These are phyloP conservation scores for Sclerodermus sp. DNA, from an alignment of 2,888 invertebrate genomes.

Conservation along the genomic window DNA sequence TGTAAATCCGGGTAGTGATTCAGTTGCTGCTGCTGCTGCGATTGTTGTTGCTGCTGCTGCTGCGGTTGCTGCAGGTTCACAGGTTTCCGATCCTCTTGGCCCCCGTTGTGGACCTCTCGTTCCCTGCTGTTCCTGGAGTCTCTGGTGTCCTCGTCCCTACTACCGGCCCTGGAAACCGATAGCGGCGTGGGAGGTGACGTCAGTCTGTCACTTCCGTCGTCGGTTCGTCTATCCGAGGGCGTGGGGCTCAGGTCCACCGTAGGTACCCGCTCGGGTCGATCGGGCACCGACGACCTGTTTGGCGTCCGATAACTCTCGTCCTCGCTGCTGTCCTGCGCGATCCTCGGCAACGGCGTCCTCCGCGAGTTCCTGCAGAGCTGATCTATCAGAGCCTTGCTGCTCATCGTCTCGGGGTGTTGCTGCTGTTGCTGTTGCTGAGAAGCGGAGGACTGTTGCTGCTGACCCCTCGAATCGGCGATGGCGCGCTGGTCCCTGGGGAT, in stretches of 20 bases:
- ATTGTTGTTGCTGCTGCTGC: conserved; percentile 27
- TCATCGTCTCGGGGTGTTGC: conserved; percentile 61
- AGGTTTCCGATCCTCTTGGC: conserved; percentile 39
- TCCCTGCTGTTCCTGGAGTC: conserved; percentile 48
- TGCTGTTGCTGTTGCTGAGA: conserved; percentile 62
- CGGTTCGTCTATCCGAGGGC: conserved; percentile 47
- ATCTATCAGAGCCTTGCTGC: conserved; percentile 67
- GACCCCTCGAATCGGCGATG: conserved; percentile 51
- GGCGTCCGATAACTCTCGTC: conserved; percentile 58
- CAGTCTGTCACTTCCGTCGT: conserved; percentile 50
- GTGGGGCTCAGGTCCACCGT: conserved; percentile 55
- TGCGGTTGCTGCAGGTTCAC: conserved; percentile 32
- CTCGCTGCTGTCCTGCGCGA: conserved; percentile 57
- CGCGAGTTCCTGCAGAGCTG: conserved; percentile 68
- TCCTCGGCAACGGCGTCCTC: conserved; percentile 60
- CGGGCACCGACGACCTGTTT: conserved; percentile 35
- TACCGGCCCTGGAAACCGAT: conserved; percentile 43
- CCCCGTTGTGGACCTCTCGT: conserved; percentile 47
- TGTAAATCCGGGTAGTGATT: conserved; percentile 55
- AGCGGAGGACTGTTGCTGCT: conserved; percentile 24
- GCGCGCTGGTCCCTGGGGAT: conserved; percentile 58
- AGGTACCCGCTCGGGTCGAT: conserved; percentile 52
- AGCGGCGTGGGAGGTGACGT: conserved; percentile 51
- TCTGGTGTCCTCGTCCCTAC: conserved; percentile 47
- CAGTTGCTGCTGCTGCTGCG: conserved; percentile 30